A percentile compares a stretch with the other conserved stretches of the same genome.
These are phyloP conservation scores for Tetranychus piercei DNA, from an alignment of 2,888 invertebrate genomes.

Conservation along the genomic window DNA sequence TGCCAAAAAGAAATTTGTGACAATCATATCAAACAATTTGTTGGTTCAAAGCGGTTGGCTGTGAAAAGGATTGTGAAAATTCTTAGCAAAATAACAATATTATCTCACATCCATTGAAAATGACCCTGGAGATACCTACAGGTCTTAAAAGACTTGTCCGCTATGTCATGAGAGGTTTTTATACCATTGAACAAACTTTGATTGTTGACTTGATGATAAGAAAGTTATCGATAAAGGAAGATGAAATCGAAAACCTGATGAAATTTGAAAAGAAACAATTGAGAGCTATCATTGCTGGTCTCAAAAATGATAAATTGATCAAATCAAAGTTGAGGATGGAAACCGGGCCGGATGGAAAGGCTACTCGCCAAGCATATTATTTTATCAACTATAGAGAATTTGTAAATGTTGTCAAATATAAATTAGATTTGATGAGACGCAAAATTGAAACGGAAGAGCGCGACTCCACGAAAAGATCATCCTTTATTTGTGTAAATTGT, in stretches of 20 bases:
- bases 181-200: slow-evolving; percentile 75
- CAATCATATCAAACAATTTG: too few relatives aligned
- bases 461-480: slow-evolving; percentile 80
- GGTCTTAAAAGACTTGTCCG: slow-evolving; percentile 70
- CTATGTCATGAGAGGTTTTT: slow-evolving; percentile 77
- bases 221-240: slow-evolving; percentile 57
- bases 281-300: slow-evolving; percentile 59
- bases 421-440: slow-evolving; percentile 82
- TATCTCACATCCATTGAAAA: slow-evolving; percentile 71
- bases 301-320: slow-evolving; percentile 80
- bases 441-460: slow-evolving; percentile 86
- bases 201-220: slow-evolving; percentile 87
- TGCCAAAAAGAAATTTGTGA: too few relatives aligned
- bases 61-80: too few relatives aligned
- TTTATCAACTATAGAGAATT: slow-evolving; percentile 92
- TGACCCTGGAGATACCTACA: slow-evolving; percentile 42
- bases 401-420: slow-evolving; percentile 93
- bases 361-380: slow-evolving; percentile 87
- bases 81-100: too few relatives aligned
- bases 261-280: slow-evolving; percentile 87
- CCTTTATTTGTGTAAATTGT: slow-evolving; percentile 80
- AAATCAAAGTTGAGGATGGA: slow-evolving; percentile 83
- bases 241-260: slow-evolving; percentile 54
- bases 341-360: slow-evolving; percentile 80
- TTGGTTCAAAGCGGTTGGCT: too few relatives aligned